A percentile compares a stretch with the other conserved stretches of the same genome.
Evolutionary conservation across 2,888 invertebrate species (phyloP).

Genomic region (Tinea semifulvella): DNA sequence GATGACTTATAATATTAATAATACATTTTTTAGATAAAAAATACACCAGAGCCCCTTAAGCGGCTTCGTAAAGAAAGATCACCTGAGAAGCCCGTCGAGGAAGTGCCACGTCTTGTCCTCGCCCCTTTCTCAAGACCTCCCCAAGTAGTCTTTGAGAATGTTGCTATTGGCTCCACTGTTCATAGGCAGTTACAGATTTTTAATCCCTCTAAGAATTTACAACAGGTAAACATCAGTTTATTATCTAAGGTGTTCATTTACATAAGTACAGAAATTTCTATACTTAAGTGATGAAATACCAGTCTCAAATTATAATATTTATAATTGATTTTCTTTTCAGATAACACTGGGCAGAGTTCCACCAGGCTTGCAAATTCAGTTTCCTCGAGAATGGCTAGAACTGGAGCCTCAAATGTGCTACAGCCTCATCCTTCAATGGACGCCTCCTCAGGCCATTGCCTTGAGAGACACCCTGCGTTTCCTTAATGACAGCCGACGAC

Average conservation of each 20-base stretch:
- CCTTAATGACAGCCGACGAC: slow-evolving; percentile 69
- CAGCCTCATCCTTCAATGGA: slow-evolving; percentile 70
- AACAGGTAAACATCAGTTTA: background rate
- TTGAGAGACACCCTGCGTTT: slow-evolving; percentile 72
- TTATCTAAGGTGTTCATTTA: slow-evolving; percentile 46
- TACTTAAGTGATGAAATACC: background rate
- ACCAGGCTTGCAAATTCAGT: slow-evolving; percentile 62
- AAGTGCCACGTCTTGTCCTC: slow-evolving; percentile 61
- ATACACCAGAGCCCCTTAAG: slow-evolving; percentile 54
- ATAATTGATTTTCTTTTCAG: slow-evolving; percentile 25
- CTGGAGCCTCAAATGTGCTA: slow-evolving; percentile 65
- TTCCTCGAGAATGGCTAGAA: slow-evolving; percentile 63
- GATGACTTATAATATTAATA: slow-evolving; percentile 7
- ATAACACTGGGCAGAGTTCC: slow-evolving; percentile 45
- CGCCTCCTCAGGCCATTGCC: slow-evolving; percentile 64
- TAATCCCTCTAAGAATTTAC: slow-evolving; percentile 58
- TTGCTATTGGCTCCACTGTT: slow-evolving; percentile 64
- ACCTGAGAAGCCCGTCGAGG: slow-evolving; percentile 42
- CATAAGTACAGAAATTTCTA: slow-evolving; percentile 29
- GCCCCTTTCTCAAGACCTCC: slow-evolving; percentile 74
- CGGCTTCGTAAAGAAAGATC: slow-evolving; percentile 36
- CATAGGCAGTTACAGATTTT: slow-evolving; percentile 62
- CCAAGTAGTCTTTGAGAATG: slow-evolving; percentile 74
- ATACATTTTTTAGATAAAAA: slow-evolving; percentile 43
- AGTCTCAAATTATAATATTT: slow-evolving; percentile 11